Base-by-base conservation (phyloP, 2,797 vertebrate species). In the Coranthus polyacanthus region DNA sequence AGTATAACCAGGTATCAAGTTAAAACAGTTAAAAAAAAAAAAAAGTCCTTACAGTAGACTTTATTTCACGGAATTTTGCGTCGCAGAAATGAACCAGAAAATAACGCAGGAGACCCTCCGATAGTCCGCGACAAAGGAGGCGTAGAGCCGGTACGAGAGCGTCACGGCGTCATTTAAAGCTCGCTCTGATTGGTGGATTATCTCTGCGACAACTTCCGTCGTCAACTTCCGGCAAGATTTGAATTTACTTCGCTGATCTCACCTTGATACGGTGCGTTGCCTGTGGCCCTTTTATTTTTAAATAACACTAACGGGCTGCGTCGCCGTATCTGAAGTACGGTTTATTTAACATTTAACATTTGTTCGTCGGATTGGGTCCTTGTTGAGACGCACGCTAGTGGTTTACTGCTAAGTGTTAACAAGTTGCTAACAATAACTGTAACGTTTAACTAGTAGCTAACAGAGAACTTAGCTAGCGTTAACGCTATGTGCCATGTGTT, bases 171-270 rank as follows among this genome's bases (percentile, higher is more conserved):
- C 17, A 24, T 18, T 20, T 2, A 0, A 57, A 29, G 0, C 3
- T 1, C 13, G 1, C 17, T 59, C 20, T 4, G 18, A 85, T 88
- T 90, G 86, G 89, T 49, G 24, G 1, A 65, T n/a, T 2, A 0
- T 18, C 8, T 12, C 8, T 9, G 2, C 67, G 78, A 86, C 73
- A 46, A 65, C 71, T 82, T 93, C 91, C 88, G 87, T 47, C 37
- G n/a, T 0, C 12, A 8, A 17, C 4, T 2, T 8, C 3, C 8
- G 13, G 16, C 53, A 1, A 20, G 1, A 57, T 92, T 93, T 92
- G 66, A 92, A 93, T 63, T 64, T 44, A 0, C 16, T 5, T 12
- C 1, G 8, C 1, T 0, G 0, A 4, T 5, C 4, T 10, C 15
- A 0, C 2, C 38, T 1, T n/a, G 1, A 4, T 0, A 0, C 3